Conservation (phyloP, 2,113 vertebrate genomes). For the Sprattus sprattus region DNA sequence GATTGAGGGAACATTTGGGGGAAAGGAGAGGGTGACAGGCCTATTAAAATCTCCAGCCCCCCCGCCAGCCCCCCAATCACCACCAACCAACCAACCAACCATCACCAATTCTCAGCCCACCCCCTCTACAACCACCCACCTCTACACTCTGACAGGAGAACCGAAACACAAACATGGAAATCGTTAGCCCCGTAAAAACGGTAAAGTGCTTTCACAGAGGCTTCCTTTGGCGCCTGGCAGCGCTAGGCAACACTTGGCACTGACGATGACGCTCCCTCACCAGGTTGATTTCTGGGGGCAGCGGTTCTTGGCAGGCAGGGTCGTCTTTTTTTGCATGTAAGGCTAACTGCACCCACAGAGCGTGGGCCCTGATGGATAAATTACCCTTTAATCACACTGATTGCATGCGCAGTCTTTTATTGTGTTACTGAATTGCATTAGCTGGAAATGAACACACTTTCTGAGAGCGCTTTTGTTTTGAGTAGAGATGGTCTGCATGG, state of each 20-base stretch:
- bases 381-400: not conserved
- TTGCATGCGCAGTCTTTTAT: not conserved
- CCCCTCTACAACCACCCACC: conserved; percentile 12
- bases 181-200: conserved; percentile 57
- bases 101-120: not conserved
- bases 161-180: conserved; percentile 57
- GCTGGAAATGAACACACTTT: not conserved
- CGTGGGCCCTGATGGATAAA: not conserved
- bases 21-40: conserved; percentile 30
- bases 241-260: conserved; percentile 38
- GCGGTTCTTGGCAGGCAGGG: not conserved
- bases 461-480: not conserved
- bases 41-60: not conserved
- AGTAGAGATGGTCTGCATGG: not conserved
- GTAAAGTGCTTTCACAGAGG: conserved; percentile 41
- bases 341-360: not conserved
- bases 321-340: not conserved
- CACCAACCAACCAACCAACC: conserved; percentile 9
- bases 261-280: conserved; percentile 27
- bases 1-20: conserved; percentile 47
- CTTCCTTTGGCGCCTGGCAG: conserved; percentile 49
- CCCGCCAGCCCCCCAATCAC: not conserved
- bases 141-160: conserved; percentile 45
- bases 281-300: conserved; percentile 22
- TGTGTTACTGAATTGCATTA: not conserved